Evolutionary conservation across 2,888 invertebrate species (phyloP).

Genomic region (Temnothorax ravouxi): DNA sequence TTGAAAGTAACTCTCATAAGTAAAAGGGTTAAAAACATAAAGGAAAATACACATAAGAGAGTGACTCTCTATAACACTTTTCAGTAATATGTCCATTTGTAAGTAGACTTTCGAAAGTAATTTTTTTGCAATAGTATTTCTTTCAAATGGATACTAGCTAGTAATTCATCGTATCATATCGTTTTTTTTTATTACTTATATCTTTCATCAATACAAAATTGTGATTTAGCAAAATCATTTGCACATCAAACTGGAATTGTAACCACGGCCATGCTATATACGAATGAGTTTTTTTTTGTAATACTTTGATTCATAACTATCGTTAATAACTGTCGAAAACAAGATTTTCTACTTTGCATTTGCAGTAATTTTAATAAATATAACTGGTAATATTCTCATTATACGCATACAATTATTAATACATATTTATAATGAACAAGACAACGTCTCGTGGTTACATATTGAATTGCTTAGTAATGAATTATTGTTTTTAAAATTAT

Average conservation of each 20-base stretch:
- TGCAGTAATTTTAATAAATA: conserved; percentile 22
- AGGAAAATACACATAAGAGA: not conserved
- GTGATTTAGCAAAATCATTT: conserved; percentile 71
- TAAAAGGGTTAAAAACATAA: not conserved
- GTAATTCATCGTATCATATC: conserved; percentile 61
- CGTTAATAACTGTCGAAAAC: conserved; percentile 6
- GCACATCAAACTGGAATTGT: conserved; percentile 60
- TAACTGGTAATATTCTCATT: conserved; percentile 6
- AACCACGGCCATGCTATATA: conserved; percentile 63
- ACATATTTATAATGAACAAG: conserved; percentile 26
- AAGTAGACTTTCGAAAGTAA: not conserved
- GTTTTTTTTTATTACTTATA: conserved; percentile 62
- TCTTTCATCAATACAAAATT: conserved; percentile 60
- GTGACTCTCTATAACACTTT: not conserved
- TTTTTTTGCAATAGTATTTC: conserved; percentile 5
- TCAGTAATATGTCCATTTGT: not conserved
- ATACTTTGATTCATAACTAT: not conserved
- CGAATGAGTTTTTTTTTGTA: conserved; percentile 28
- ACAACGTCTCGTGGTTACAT: conserved; percentile 66
- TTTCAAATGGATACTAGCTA: conserved; percentile 45
- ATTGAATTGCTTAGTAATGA: conserved; percentile 50
- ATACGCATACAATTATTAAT: conserved; percentile 2
- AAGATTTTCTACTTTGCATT: conserved; percentile 42
- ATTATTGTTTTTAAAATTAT: conserved; percentile 65
- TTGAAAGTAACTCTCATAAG: conserved; percentile 17